Evolutionary conservation across 2,113 vertebrate species (phyloP), one percentile per base, ranked within the genome.

Genomic region (Dromas ardeola): DNA sequence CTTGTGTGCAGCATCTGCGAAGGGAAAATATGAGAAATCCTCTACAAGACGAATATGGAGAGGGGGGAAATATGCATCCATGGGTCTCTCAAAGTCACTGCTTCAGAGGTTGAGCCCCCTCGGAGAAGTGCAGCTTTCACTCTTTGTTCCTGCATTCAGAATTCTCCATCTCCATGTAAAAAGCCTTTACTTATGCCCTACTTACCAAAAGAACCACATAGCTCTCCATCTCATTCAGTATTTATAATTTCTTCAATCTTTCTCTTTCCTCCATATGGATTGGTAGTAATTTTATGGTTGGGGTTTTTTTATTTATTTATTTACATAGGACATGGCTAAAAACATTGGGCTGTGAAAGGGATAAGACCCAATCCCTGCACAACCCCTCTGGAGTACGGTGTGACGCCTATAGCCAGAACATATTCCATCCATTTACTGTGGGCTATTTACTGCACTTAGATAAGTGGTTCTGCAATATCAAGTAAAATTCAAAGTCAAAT

Each of bases 111-210:
- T 49, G 13, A 47, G 2, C 6, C 9, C 10, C 3, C 49, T 50
- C 0, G 0, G 32, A 38, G 38, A 55, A 77, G 5, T 7, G 30
- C 25, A 82, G 19, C 27, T 90, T 90, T 95, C 34, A 17, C 1
- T 53, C 45, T 36, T 52, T 62, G 18, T 69, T 81, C 42, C 43
- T 52, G 36, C n/a, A 59, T 52, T 52, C 84, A 93, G 65, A 59
- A 52, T 82, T 79, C 79, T 59, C 43, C 34, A 43, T 20, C 29
- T 52, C 27, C 0, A 0, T 11, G 20, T 63, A 74, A 82, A 91
- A 91, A 82, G 34, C 40, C 50, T 88, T 91, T 82, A 69, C 42
- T 93, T 66, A 58, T 62, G 81, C 74, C 66, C 79, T 90, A 81
- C 53, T 92, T 96, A 90, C 45, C 69, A 29, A 58, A 61, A 81